Base-by-base conservation (phyloP, 2,113 vertebrate genomes). In the Halcyon malimbica region DNA sequence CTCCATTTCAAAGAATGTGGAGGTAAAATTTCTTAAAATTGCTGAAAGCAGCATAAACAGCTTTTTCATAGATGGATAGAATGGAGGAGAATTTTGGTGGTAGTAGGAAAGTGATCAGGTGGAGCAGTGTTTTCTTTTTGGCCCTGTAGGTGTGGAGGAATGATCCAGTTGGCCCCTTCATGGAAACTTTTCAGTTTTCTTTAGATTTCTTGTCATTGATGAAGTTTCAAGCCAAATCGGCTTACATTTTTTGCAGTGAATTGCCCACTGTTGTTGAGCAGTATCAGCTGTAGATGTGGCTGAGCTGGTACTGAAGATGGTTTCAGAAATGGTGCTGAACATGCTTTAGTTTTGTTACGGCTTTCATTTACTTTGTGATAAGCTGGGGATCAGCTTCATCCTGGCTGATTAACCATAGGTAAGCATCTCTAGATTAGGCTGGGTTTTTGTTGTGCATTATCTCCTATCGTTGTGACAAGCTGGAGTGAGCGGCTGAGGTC, bases 381-480 rank as follows among this genome's bases (percentile, higher is more conserved):
- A 94, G 73, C 73, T 87, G 60, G 31, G 64, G 78, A 90, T 95
- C 85, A 93, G 76, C 90, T 78, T 86, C 65, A 71, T 93, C 79
- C 76, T 82, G 69, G 39, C 77, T 90, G 76, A 78, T 86, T 89
- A 96, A 51, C 48, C 20, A 10, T 42, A 74, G 80, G 86, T 90
- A 90, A 83, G 63, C 46, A 65, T 81, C 75, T 68, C 51, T 78
- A 57, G 83, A 83, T 94, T 59, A 89, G 89, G 5, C 42, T 23
- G 67, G 19, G 60, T 3, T 71, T 93, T 90, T 91, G 44, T 51
- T 71, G 76, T 46, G 35, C 0, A 2, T 87, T 68, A 79, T 95
- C 77, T 60, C 42, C 4, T 73, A 7, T 63, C 24, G 1, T 10
- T 75, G 68, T 89, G 64, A 63, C 37, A 11, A 60, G 60, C 48